Base-by-base conservation (phyloP, 2,113 vertebrate genomes). In the Xenopus borealis region DNA sequence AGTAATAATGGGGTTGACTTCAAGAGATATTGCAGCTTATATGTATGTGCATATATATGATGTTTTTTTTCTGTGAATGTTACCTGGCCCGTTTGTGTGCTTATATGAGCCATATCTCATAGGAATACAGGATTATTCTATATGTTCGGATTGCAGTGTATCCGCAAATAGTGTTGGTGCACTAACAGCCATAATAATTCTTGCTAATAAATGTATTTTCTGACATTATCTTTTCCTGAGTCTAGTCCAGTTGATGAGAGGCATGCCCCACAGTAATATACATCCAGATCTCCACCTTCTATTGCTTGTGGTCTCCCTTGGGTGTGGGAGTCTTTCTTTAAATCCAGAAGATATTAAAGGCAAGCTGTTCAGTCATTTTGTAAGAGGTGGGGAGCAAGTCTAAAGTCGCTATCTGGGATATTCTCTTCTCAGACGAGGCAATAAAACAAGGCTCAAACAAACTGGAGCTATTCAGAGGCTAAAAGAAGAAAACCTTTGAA, bases 401-500 rank as follows among this genome's bases (percentile, higher is more conserved):
- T n/a, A 44, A 46, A 70, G 66, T 45, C 74, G 17, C 66, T 55
- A 70, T 70, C 66, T 57, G 23, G 66, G 62, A 69, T 77, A 77
- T 77, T 67, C 74, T 63, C 59, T 67, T 77, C 66, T 53, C 74
- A 77, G 74, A 77, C 66, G 70, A 77, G 74, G 74, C 74, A 77
- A 77, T 77, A 77, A 77, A 77, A 77, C 74, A 77, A 77, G 74
- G 74, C 70, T 77, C 74, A 77, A 68, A 77, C 66, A 77, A 77
- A 77, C 74, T 52, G 74, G 74, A 77, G 74, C 74, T 64, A 77
- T 77, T 77, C 74, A 70, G 59, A 77, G 74, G 74, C 74, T 77
- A 77, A 77, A 55, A 69, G 72, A 73, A 66, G 74, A 64, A 67
- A 77, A 77, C 74, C 74, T 77, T 69, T 63, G 23, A 76, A 62